Evolutionary conservation across 2,113 vertebrate species (phyloP), one percentile per base, ranked within the genome.

Genomic region (Mystacornis crossleyi): DNA sequence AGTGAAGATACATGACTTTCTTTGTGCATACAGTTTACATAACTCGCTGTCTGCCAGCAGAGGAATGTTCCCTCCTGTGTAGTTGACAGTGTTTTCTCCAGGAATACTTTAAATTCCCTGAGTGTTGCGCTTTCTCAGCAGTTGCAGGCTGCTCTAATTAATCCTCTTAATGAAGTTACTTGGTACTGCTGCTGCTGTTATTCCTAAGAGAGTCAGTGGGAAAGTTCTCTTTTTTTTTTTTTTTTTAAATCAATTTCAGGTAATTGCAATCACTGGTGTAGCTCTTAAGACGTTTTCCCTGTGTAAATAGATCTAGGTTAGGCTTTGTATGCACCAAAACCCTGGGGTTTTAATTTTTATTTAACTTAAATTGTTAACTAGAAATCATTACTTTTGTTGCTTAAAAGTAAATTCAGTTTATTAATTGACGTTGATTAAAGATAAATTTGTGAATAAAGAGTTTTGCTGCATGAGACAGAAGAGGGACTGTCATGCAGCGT

Each of bases 21-120:
- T 23, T 95, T 96, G 88, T 82, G 64, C 51, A 16, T 43, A 36
- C 31, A 50, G 90, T 96, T 96, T 94, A 94, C 80, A 86, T 93
- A 90, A 61, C 65, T 90, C 38, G 40, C 51, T 83, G 80, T 79
- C 82, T 90, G 75, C 90, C 64, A 64, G 78, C 47, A 70, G 54
- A 93, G 90, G 72, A 96, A 93, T 96, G 82, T 96, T 93, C 60
- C 43, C 67, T 94, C 51, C 79, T 62, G 29, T 90, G 64, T 31
- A 66, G 54, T 1, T 91, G 50, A 90, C 58, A 48, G 66, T 86
- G 75, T 88, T 95, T 96, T 95, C 70, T 86, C 26, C 79, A 50
- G 90, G 38, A 91, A 93, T 87, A 26, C 74, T 95, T 95, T 20
- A 83, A 82, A 90, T 95, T 86, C 90, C 71, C 88, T 0, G 2